phyloP scores from a whole-genome alignment of 1,140 invertebrate genomes.

The Brachystomella parvula region DNA sequence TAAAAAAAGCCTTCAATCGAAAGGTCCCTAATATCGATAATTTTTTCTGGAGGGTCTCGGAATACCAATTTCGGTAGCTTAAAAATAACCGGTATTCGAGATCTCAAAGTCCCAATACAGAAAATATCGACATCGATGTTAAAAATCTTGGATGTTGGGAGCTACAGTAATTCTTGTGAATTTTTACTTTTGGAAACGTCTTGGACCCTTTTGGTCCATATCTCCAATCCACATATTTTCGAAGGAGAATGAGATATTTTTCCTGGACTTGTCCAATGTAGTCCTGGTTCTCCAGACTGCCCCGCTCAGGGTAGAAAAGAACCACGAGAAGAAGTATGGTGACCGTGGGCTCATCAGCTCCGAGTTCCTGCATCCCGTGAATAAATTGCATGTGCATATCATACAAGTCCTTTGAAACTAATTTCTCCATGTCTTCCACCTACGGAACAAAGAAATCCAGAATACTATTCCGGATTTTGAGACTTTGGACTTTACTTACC shows the following conservation, averaged over 20 bases:
- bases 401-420: conserved; percentile 43
- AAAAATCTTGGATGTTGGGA: neutral
- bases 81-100: too few species aligned
- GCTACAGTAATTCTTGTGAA: neutral
- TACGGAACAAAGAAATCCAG: conserved; percentile 28
- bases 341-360: conserved; percentile 47
- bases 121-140: too few species aligned
- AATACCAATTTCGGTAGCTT: too few species aligned
- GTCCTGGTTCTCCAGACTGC: conserved; percentile 41
- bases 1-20: too few species aligned
- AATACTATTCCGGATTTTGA: conserved; percentile 23
- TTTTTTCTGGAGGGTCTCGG: too few species aligned
- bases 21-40: too few species aligned
- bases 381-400: conserved; percentile 50
- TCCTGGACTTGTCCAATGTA: conserved; percentile 46
- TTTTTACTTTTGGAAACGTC: conserved; percentile 45
- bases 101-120: too few species aligned
- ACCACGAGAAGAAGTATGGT: conserved; percentile 49
- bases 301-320: conserved; percentile 48
- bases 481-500: conserved; percentile 26
- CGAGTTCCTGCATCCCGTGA: conserved; percentile 42
- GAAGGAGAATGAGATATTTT: conserved; percentile 47
- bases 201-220: conserved; percentile 43
- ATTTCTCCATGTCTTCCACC: conserved; percentile 39
- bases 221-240: conserved; percentile 47